phyloP scores from a whole-genome alignment of 2,797 vertebrate species.

The Pseudomugil tenellus region DNA sequence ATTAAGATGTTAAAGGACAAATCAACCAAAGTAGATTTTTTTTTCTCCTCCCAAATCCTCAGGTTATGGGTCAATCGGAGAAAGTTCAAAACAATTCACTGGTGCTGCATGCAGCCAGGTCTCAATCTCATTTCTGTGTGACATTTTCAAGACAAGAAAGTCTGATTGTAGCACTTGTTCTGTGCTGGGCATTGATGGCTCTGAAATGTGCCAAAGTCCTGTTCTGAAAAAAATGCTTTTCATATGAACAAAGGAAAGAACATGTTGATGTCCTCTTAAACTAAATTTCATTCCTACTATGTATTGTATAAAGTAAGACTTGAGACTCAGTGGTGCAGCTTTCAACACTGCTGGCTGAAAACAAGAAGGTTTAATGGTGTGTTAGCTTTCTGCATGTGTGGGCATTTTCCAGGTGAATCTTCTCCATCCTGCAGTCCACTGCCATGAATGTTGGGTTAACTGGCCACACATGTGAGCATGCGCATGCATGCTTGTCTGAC shows the following conservation, averaged over 20 bases:
- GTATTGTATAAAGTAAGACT: not conserved
- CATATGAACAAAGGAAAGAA: not conserved
- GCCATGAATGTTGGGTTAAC: not conserved
- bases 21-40: constrained; percentile 20
- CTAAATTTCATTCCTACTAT: not conserved
- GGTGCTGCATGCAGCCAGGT: constrained; percentile 11
- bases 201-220: not conserved
- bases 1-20: constrained; percentile 29
- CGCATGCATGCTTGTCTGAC: not conserved
- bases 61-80: constrained; percentile 24
- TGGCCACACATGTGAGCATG: not conserved
- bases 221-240: not conserved
- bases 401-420: not conserved
- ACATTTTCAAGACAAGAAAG: constrained; percentile 30
- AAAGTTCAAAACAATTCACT: constrained; percentile 14
- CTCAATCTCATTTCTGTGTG: constrained; percentile 22
- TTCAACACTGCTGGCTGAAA: not conserved
- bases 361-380: not conserved
- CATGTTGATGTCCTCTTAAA: not conserved
- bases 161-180: not conserved
- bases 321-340: not conserved
- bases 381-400: not conserved
- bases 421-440: not conserved
- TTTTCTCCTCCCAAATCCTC: constrained; percentile 3
- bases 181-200: not conserved